Evolutionary conservation across 2,888 invertebrate species (phyloP).

Genomic region (Epirrhoe alternata): DNA sequence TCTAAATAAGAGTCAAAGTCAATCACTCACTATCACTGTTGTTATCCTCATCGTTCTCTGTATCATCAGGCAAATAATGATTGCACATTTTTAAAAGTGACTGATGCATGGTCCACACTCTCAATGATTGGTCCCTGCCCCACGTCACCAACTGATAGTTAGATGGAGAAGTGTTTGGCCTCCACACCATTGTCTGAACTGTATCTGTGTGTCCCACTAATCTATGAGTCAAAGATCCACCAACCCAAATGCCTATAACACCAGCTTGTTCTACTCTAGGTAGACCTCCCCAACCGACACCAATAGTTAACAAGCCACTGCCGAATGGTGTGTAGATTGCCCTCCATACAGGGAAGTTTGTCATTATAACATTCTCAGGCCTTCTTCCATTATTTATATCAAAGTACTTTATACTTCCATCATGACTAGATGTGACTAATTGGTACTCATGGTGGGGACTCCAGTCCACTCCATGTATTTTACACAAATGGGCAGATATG

Average conservation of each 20-base stretch:
- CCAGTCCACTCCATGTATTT: conserved; percentile 98
- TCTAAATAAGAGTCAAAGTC: not conserved
- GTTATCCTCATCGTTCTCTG: conserved; percentile 82
- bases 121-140: conserved; percentile 96
- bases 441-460: conserved; percentile 94
- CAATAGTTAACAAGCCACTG: conserved; percentile 95
- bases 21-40: conserved; percentile 75
- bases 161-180: conserved; percentile 87
- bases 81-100: conserved; percentile 92
- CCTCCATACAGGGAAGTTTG: conserved; percentile 95
- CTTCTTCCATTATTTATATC: conserved; percentile 94
- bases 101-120: conserved; percentile 96
- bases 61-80: conserved; percentile 87
- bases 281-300: conserved; percentile 93
- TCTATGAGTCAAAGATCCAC: conserved; percentile 91
- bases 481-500: conserved; percentile 94
- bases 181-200: conserved; percentile 97
- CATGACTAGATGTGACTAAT: conserved; percentile 96
- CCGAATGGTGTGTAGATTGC: conserved; percentile 97
- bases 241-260: conserved; percentile 83
- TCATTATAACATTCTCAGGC: conserved; percentile 93
- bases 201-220: conserved; percentile 98
- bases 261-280: conserved; percentile 91
- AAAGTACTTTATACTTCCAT: conserved; percentile 97
- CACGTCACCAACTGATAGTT: conserved; percentile 96